These are phyloP conservation scores for Nicator chloris DNA, from an alignment of 2,113 vertebrate genomes.

Conservation along the genomic window DNA sequence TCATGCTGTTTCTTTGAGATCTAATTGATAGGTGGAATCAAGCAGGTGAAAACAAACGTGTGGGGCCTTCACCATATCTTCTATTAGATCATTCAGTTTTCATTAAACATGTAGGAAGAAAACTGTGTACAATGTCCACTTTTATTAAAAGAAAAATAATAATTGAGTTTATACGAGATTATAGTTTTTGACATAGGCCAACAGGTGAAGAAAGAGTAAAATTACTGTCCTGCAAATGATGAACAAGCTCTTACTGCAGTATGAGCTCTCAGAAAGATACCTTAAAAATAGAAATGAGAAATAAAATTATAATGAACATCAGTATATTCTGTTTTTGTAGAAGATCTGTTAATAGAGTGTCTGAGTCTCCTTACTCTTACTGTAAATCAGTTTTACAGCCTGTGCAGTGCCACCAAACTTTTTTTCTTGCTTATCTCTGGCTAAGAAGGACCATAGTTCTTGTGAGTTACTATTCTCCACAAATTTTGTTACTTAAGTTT, in stretches of 20 bases:
- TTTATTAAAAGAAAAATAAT: background rate
- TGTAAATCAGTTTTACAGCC: background rate
- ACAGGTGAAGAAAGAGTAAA: constrained; percentile 17
- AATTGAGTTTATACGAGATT: background rate
- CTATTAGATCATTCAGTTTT: background rate
- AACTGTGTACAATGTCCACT: background rate
- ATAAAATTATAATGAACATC: background rate
- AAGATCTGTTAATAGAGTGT: background rate
- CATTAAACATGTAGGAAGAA: background rate
- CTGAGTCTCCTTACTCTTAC: background rate
- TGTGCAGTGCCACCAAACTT: background rate
- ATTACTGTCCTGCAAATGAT: constrained; percentile 32
- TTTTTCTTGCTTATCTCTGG: background rate
- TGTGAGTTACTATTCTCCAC: background rate
- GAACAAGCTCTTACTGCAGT: constrained; percentile 17
- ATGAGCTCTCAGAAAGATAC: background rate
- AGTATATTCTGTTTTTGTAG: background rate
- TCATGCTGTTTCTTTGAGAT: background rate
- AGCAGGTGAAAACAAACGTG: background rate
- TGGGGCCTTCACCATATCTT: background rate
- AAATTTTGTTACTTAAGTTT: background rate
- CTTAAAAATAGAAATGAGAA: background rate
- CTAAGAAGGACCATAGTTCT: background rate
- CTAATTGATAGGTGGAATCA: constrained; percentile 16
- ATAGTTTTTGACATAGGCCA: constrained; percentile 19